Evolutionary conservation across 1,140 invertebrate species (phyloP).

Genomic region (Thalassaphorura encarpata): DNA sequence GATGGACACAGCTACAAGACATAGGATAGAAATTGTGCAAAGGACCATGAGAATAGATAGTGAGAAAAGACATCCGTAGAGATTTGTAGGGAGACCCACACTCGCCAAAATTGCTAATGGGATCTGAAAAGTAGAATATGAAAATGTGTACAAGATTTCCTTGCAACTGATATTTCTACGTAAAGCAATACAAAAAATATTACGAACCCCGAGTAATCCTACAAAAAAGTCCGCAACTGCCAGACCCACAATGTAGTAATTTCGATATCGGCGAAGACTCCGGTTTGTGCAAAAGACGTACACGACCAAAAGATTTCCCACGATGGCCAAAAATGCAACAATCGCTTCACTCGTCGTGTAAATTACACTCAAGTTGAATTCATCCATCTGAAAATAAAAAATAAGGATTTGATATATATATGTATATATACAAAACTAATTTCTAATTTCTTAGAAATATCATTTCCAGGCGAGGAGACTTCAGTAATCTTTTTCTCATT

Average conservation of each 20-base stretch:
- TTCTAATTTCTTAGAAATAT: too few species aligned
- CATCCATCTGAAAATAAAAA: slow-evolving; percentile 6
- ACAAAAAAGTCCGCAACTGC: slow-evolving; percentile 71
- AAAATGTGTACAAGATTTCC: too few species aligned
- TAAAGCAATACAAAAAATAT: too few species aligned
- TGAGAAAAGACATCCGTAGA: slow-evolving; percentile 75
- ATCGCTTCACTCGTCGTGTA: slow-evolving; percentile 66
- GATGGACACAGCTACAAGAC: slow-evolving; percentile 76
- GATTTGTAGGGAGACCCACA: slow-evolving; percentile 60
- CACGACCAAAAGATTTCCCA: slow-evolving; percentile 76
- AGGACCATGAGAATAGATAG: slow-evolving; percentile 72
- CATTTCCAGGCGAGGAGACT: too few species aligned
- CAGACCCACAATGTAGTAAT: slow-evolving; percentile 83
- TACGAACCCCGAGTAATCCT: slow-evolving; percentile 51
- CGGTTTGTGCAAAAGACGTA: slow-evolving; percentile 67
- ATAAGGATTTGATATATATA: too few species aligned
- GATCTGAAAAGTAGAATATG: too few species aligned
- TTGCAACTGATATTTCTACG: too few species aligned
- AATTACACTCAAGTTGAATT: slow-evolving; percentile 45
- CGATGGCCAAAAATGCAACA: slow-evolving; percentile 65
- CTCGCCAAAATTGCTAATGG: slow-evolving; percentile 73
- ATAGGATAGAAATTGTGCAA: slow-evolving; percentile 85
- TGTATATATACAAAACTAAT: too few species aligned
- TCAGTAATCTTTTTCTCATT: too few species aligned
- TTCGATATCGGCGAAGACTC: slow-evolving; percentile 64